Evolutionary conservation across 2,113 vertebrate genomes (phyloP).

Genomic region (Hylia prasina): DNA sequence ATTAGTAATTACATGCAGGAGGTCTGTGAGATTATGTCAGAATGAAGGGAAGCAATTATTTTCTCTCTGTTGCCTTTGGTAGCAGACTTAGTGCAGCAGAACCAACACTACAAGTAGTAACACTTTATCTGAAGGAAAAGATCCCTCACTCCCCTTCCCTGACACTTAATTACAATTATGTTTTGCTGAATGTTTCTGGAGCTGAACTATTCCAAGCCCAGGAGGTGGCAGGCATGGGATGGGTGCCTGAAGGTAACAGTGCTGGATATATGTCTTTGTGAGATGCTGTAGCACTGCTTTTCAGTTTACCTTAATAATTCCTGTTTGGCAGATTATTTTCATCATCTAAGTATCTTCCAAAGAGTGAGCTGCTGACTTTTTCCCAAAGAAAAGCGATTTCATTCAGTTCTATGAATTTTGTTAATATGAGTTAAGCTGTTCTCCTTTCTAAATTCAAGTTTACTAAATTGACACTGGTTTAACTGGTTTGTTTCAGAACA

Average conservation of each 20-base stretch:
- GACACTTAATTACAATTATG: background rate
- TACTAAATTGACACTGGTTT: background rate
- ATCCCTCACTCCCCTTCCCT: background rate
- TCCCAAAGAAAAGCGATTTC: background rate
- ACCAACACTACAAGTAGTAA: background rate
- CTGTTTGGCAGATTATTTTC: background rate
- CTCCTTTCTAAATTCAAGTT: background rate
- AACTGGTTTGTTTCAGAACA: background rate
- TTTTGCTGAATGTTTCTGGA: background rate
- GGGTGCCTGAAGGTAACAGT: background rate
- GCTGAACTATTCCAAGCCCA: background rate
- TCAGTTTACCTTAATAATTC: background rate
- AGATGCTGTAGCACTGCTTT: background rate
- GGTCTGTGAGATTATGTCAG: background rate
- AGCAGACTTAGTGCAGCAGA: background rate
- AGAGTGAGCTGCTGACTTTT: background rate
- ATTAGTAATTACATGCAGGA: rapidly evolving
- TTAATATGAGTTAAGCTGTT: background rate
- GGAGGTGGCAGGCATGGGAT: background rate
- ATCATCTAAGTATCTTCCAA: background rate
- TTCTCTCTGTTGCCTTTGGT: background rate
- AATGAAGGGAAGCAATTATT: background rate
- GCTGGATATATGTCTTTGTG: background rate
- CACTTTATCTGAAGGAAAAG: background rate
- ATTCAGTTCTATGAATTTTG: background rate